phyloP scores from a whole-genome alignment of 2,113 vertebrate species.

The Pimephales promelas region DNA sequence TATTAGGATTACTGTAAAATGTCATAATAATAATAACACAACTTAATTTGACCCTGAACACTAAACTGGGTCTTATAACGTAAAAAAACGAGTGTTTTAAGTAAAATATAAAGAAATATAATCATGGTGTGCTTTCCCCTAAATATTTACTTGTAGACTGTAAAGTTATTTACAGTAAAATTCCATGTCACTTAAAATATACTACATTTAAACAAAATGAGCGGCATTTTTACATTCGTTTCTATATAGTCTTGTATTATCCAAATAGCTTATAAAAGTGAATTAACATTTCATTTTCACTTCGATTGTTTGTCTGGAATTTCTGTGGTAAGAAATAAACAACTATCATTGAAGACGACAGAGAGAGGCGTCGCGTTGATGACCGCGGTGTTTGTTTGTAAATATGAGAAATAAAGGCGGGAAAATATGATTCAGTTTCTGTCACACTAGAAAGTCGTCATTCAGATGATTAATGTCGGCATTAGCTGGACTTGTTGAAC shows the following conservation, averaged over 20 bases:
- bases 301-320: not conserved
- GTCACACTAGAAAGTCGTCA: not conserved
- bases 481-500: not conserved
- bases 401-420: slow-evolving; percentile 52
- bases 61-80: not conserved
- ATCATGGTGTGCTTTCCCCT: not conserved
- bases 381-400: slow-evolving; percentile 73
- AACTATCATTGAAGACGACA: not conserved
- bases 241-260: not conserved
- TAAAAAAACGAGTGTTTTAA: not conserved
- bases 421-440: slow-evolving; percentile 23
- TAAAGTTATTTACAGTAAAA: not conserved
- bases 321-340: not conserved
- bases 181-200: not conserved
- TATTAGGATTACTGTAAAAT: not conserved
- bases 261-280: not conserved
- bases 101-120: not conserved
- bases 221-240: too few species aligned
- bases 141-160: not conserved
- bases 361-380: not conserved
- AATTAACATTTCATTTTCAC: not conserved
- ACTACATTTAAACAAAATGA: not conserved
- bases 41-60: not conserved
- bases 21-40: not conserved
- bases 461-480: not conserved